Base-by-base conservation (phyloP, 2,888 invertebrate species). In the Blastobasis adustella region DNA sequence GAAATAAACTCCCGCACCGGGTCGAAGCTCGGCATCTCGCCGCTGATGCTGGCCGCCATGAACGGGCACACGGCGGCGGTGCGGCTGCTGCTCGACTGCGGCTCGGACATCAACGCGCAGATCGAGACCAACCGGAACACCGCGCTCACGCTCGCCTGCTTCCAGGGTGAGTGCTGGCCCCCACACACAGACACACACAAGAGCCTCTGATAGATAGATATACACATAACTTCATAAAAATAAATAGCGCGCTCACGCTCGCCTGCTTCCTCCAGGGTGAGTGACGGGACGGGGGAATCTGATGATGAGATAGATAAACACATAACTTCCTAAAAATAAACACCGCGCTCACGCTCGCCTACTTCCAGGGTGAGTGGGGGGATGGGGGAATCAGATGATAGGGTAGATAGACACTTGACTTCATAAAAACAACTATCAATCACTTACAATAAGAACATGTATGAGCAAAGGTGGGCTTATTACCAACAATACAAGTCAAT, bases 111-210 rank as follows among this genome's bases (percentile, higher is more conserved):
- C 68, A 99, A 99, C 90, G 99, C 99, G 60, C 98, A 98, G 90
- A 99, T 99, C 67, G 99, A 99, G 89, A 99, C 99, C 45, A 99
- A 99, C 84, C 91, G 98, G 53, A 99, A 99, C 83, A 99, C 99
- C 37, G 99, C 99, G 38, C 90, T 99, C 63, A 99, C 99, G 42
- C 91, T 99, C 63, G 99, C 99, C 42, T 99, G 99, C 86, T 99
- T 99, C 89, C 99, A 99, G 92, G 99, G 99, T 61, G 39, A 42
- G 42, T 8, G 9, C 6, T 3, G 23, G 23, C 23, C 23, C 23
- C 23, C 23, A 23, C 23, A 3, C 23, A 23, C 23, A 23, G 2
- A 23, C 23, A 23, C 23, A 23, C 23, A 23, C 23, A 3, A 3
- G 23, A 23, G 23, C 23, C 23, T n/a, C n/a, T 23, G 23, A 3